Percentiles rank a stretch among this genome's conserved stretches.
phyloP scores from a whole-genome alignment of 2,888 invertebrate species.

The Lingula anatina region DNA sequence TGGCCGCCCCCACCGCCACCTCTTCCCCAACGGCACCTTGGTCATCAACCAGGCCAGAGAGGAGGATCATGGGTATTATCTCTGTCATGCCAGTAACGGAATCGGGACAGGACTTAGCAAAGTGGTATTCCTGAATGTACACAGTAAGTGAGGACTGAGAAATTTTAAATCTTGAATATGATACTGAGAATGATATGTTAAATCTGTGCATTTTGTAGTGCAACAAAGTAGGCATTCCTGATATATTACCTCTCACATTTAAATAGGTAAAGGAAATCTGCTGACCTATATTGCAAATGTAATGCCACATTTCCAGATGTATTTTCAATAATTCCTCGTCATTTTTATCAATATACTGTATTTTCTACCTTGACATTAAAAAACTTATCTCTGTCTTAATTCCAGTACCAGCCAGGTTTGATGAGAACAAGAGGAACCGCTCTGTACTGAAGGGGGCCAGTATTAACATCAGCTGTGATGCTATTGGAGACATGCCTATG shows the following conservation, averaged over 20 bases:
- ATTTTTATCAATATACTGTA: no score
- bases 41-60: conserved; percentile 86
- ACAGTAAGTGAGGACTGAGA: conserved; percentile 72
- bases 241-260: no score
- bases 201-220: no score
- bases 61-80: conserved; percentile 88
- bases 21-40: conserved; percentile 72
- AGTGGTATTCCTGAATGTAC: conserved; percentile 87
- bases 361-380: no score
- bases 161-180: no score
- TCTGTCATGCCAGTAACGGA: conserved; percentile 93
- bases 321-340: no score
- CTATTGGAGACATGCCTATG: conserved; percentile 78
- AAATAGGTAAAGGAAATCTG: no score
- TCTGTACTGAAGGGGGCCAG: conserved; percentile 73
- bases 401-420: conserved; percentile 52
- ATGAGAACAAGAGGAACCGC: conserved; percentile 59
- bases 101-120: conserved; percentile 93
- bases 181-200: no score
- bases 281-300: no score
- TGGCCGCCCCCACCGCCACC: conserved; percentile 8
- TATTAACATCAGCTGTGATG: conserved; percentile 71
- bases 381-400: no score
- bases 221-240: no score
- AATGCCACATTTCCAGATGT: no score